Percentiles rank a stretch among this genome's conserved stretches.
Conservation (phyloP, 2,888 invertebrate genomes). For the Drosophila mercatorum region DNA sequence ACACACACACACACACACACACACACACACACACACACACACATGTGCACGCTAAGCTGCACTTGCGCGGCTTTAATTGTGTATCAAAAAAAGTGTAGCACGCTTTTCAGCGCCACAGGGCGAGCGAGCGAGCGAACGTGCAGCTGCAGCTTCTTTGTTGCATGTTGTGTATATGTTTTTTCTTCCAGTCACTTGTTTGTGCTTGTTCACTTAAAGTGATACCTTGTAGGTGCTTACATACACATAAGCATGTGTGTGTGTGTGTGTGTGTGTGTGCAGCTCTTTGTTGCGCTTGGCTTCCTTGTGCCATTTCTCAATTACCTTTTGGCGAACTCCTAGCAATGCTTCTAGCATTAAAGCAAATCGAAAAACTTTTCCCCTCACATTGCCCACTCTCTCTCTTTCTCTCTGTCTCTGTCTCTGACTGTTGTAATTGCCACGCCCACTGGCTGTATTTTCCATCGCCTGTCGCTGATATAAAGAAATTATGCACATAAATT, state of each 20-base stretch:
- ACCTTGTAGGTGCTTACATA: slow-evolving; percentile 44
- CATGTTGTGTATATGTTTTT: slow-evolving; percentile 28
- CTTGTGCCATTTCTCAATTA: slow-evolving; percentile 60
- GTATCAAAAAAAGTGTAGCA: slow-evolving; percentile 52
- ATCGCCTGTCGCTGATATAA: slow-evolving; percentile 56
- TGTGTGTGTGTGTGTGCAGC: slow-evolving; percentile 2
- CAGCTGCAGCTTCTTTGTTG: slow-evolving; percentile 23
- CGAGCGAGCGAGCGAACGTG: neutral
- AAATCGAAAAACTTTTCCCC: slow-evolving; percentile 56
- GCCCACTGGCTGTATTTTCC: slow-evolving; percentile 14
- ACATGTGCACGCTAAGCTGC: slow-evolving; percentile 14
- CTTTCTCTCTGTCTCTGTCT: neutral
- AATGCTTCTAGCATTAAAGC: slow-evolving; percentile 38
- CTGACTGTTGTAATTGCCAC: slow-evolving; percentile 43
- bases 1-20: too few relatives aligned
- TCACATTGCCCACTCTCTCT: neutral
- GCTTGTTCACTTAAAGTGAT: slow-evolving; percentile 42
- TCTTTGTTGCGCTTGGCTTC: neutral
- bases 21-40: slow-evolving; percentile 11
- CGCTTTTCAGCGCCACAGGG: slow-evolving; percentile 49
- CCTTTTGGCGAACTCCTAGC: slow-evolving; percentile 46
- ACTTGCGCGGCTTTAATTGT: slow-evolving; percentile 62
- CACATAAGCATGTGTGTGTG: slow-evolving; percentile 30
- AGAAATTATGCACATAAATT: slow-evolving; percentile 78
- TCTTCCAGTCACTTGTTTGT: slow-evolving; percentile 12